Evolutionary conservation across 2,888 invertebrate species (phyloP), one percentile per base, ranked within the genome.

Genomic region (Drosophila stalkeri): DNA sequence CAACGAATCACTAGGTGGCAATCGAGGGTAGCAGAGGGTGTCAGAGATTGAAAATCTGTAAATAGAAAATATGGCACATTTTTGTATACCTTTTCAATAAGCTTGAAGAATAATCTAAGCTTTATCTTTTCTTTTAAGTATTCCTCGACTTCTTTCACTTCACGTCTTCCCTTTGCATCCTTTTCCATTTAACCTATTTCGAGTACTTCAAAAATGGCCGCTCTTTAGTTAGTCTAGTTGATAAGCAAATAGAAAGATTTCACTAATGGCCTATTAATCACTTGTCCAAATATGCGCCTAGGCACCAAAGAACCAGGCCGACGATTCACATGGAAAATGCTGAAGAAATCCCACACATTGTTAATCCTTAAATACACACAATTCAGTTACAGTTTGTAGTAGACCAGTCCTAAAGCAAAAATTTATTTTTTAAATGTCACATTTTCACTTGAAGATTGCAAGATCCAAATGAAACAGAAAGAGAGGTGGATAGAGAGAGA

Each of bases 231-330:
- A 23, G 33, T 37, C 12, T 6, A 54, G 54, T 62, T 69, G 27
- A 39, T 52, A 61, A 44, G 79, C 47, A 75, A 75, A 76, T 73
- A 82, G 49, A 69, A 67, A 77, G 81, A 81, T 81, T 84, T 68
- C 71, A 84, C 81, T 82, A 82, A 82, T 75, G 72, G 72, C 75
- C 64, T 64, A 86, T 86, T 88, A 88, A 81, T 89, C 89, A 88
- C 56, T 84, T 86, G 55, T 70, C 57, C 44, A 84, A 88, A 86
- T 72, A 84, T 52, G 72, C 72, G 72, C 76, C 80, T 49, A 46
- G 51, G 72, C 63, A 77, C 54, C 64, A 79, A 79, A 80, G 81
- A 67, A 67, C 64, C 68, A 44, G 27, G n/a, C 78, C 78, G 81
- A 79, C 81, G 31, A 49, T 68, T 77, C 77, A 75, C 80, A 77